These are phyloP conservation scores for Sphaeridia pumilis DNA, from an alignment of 2,888 invertebrate species.

Conservation along the genomic window DNA sequence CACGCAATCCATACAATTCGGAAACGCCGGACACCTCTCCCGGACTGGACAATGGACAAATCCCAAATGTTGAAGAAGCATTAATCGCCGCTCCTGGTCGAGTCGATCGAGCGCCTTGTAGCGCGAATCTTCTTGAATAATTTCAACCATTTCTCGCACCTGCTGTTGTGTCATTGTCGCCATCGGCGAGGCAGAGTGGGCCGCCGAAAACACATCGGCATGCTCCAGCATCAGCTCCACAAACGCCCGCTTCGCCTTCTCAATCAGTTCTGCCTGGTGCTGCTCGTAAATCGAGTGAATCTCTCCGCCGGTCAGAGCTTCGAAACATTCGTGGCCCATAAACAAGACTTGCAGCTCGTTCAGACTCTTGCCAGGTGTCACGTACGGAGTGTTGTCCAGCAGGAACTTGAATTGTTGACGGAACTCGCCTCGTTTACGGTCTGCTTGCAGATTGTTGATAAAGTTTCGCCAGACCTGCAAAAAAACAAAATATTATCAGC, in stretches of 20 bases:
- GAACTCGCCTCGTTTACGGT: constrained; percentile 87
- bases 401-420: constrained; percentile 87
- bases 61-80: constrained; percentile 88
- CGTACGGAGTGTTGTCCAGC: constrained; percentile 84
- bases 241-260: constrained; percentile 52
- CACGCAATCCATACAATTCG: constrained; percentile 66
- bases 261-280: constrained; percentile 80
- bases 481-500: not conserved
- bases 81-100: constrained; percentile 86
- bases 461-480: constrained; percentile 65
- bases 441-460: constrained; percentile 79
- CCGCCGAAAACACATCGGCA: constrained; percentile 84
- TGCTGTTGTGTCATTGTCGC: constrained; percentile 89
- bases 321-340: constrained; percentile 89
- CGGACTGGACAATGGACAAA: constrained; percentile 90
- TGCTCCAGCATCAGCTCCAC: constrained; percentile 82
- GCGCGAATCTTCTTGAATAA: constrained; percentile 80
- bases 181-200: constrained; percentile 76
- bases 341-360: constrained; percentile 47
- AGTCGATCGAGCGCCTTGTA: constrained; percentile 87
- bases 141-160: constrained; percentile 83
- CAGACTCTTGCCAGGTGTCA: constrained; percentile 53
- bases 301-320: constrained; percentile 77
- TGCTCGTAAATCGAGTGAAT: constrained; percentile 85
- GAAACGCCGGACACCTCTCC: constrained; percentile 84